These are phyloP conservation scores for Remorina albescens DNA, from an alignment of 2,797 vertebrate species.

Conservation along the genomic window DNA sequence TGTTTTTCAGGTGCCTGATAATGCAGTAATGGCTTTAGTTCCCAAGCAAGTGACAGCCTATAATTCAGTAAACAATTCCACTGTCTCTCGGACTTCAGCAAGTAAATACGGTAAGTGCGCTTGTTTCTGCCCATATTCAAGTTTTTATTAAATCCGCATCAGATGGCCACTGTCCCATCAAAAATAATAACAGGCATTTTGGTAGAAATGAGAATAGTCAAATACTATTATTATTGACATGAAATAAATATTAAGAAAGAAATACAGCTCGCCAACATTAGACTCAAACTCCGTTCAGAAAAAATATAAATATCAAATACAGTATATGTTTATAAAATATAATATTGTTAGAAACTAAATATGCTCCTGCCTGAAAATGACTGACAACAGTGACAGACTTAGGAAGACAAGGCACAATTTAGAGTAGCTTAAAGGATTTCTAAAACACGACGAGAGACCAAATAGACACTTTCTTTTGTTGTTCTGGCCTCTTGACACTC, in stretches of 20 bases:
- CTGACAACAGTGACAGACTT: conserved; percentile 12
- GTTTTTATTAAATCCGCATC: not conserved
- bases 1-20: conserved; percentile 91
- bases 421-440: conserved; percentile 55
- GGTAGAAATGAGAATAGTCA: not conserved
- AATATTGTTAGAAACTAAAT: not conserved
- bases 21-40: conserved; percentile 94
- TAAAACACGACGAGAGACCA: conserved; percentile 65
- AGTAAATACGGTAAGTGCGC: conserved; percentile 94
- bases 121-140: not conserved
- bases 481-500: conserved; percentile 65
- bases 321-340: not conserved
- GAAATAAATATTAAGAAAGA: not conserved
- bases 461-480: conserved; percentile 68
- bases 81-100: conserved; percentile 95
- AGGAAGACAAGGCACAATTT: conserved; percentile 45
- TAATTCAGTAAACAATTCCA: conserved; percentile 98
- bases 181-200: too few species aligned
- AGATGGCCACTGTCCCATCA: too few species aligned
- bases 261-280: not conserved
- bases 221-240: not conserved
- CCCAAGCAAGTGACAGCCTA: conserved; percentile 99
- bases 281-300: not conserved
- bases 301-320: conserved; percentile 1
- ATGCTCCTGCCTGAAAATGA: conserved; percentile 7